Base-by-base conservation (phyloP, 1,140 invertebrate species). In the Palaemon carinicauda region DNA sequence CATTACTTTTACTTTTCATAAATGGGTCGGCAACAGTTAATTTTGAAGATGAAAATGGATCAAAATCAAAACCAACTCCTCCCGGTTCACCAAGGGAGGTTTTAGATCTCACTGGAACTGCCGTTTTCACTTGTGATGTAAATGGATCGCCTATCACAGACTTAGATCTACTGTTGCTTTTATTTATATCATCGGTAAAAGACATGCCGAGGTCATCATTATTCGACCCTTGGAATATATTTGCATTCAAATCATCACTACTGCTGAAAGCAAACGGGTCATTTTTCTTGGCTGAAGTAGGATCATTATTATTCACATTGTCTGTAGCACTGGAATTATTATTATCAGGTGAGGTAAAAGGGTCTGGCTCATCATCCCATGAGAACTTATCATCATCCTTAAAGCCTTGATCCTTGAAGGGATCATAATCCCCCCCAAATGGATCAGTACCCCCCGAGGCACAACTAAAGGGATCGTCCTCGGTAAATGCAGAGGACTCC, bases 371-470 rank as follows among this genome's bases (percentile, higher is more conserved):
- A 65, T 89, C 89, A 29, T 89, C 89, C 89, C 89, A 89, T 0
- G 89, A 89, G 73, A 89, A 89, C 60, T 89, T 86, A 52, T 89
- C 89, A 15, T 83, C 87, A n/a, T 89, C 89, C 56, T 89, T 89
- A 27, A 88, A 77, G 80, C 65, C 71, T 41, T 86, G 73, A 54
- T 89, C 89, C 83, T 88, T 88, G 51, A 89, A 89, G 12, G 89
- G 89, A 77, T 89, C 89, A 27, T 88, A 87, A 74, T 88, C 87
- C n/a, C 83, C 82, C 51, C 89, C 86, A 79, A 89, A 89, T 21
- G 89, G 89, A 85, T 89, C 88, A 71, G 79, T 53, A 17, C 86
- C 50, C 56, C 69, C 79, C n/a, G 80, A 77, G 7, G 80, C 54
- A 51, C 52, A 73, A 24, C 41, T 75, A 29, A 89, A 77, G 50